A percentile compares a stretch with the other conserved stretches of the same genome.
Evolutionary conservation across 2,113 vertebrate species (phyloP).

Genomic region (Tinamus guttatus): DNA sequence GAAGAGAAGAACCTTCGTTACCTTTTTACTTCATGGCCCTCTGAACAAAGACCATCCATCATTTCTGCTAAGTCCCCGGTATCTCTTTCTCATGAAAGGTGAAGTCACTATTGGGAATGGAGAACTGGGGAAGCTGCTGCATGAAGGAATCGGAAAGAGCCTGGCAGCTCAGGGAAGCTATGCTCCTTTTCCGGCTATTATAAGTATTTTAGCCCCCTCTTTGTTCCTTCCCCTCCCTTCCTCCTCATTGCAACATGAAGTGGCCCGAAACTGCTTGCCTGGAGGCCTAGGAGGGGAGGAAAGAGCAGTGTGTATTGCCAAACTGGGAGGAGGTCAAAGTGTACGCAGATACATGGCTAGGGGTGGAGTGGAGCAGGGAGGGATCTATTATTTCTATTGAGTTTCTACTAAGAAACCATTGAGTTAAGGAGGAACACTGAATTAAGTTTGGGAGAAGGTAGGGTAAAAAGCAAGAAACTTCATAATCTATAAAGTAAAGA

Average conservation of each 20-base stretch:
- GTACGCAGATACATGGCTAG: not conserved
- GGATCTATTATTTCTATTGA: not conserved
- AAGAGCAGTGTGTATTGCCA: not conserved
- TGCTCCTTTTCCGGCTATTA: not conserved
- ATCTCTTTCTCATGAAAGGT: not conserved
- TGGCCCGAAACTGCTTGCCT: not conserved
- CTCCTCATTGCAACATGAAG: not conserved
- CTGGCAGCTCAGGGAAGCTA: not conserved
- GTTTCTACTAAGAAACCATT: not conserved
- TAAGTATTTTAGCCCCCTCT: not conserved
- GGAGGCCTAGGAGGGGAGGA: constrained; percentile 9
- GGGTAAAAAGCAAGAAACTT: not conserved
- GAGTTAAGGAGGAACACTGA: not conserved
- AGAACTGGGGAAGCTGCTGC: not conserved
- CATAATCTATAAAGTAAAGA: not conserved
- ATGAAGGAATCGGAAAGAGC: not conserved
- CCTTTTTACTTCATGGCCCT: not conserved
- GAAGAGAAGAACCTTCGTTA: not conserved
- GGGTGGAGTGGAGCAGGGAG: not conserved
- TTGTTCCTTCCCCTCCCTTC: not conserved
- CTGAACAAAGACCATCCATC: not conserved
- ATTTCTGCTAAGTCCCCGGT: not conserved
- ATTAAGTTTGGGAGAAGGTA: not conserved
- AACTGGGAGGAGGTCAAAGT: not conserved
- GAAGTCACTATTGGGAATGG: not conserved